Evolutionary conservation across 2,888 invertebrate genomes (phyloP).

Genomic region (Leptinotarsa juncta): DNA sequence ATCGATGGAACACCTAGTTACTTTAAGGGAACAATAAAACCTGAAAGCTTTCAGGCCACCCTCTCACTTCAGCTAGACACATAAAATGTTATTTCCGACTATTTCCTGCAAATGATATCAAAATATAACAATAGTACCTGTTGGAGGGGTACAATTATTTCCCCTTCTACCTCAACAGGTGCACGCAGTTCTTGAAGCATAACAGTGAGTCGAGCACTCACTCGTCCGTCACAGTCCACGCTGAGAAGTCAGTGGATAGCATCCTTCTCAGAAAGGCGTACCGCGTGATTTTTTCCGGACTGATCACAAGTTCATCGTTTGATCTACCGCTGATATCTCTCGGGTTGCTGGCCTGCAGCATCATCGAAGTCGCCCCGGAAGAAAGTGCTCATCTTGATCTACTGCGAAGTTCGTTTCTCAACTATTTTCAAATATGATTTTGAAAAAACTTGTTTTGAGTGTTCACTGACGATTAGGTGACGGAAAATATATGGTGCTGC

Average conservation of each 20-base stretch:
- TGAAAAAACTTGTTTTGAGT: conserved; percentile 15
- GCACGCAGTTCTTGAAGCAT: conserved; percentile 67
- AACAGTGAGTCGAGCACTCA: conserved; percentile 65
- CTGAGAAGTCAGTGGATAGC: conserved; percentile 59
- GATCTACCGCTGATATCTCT: conserved; percentile 47
- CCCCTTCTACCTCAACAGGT: conserved; percentile 65
- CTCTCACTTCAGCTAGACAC: conserved; percentile 40
- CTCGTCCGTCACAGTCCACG: conserved; percentile 67
- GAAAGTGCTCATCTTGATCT: background rate
- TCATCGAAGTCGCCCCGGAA: conserved; percentile 44
- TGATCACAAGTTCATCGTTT: conserved; percentile 46
- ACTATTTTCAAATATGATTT: background rate
- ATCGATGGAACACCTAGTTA: conserved; percentile 1
- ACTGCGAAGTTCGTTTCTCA: background rate
- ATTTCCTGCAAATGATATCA: conserved; percentile 51
- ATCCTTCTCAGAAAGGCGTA: conserved; percentile 48
- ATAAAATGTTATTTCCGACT: conserved; percentile 49
- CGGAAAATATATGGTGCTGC: conserved; percentile 4
- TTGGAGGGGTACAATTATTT: conserved; percentile 59
- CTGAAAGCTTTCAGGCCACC: conserved; percentile 46
- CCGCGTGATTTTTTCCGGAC: conserved; percentile 50
- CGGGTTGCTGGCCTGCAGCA: conserved; percentile 45
- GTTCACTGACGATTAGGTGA: background rate
- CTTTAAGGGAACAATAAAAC: conserved; percentile 25
- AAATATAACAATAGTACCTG: conserved; percentile 62